A percentile compares a stretch with the other conserved stretches of the same genome.
phyloP scores from a whole-genome alignment of 1,140 invertebrate genomes.

The Aleiodes sp. region DNA sequence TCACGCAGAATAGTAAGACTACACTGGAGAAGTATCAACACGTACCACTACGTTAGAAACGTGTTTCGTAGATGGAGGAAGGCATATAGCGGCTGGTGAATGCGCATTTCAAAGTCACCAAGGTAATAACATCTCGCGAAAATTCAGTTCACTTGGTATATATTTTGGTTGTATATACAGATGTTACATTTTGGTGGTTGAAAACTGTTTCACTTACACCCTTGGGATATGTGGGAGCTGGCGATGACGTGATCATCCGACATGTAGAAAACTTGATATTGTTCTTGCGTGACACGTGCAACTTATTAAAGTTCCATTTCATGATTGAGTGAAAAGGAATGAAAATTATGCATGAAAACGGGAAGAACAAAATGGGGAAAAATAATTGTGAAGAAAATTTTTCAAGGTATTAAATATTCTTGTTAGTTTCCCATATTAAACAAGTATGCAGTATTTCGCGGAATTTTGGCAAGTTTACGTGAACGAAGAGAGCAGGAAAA shows the following conservation, averaged over 20 bases:
- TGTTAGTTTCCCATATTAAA: no score
- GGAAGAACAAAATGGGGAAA: no score
- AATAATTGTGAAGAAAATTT: no score
- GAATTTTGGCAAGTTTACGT: no score
- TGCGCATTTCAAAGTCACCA: slow-evolving; percentile 33
- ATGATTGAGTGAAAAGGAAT: no score
- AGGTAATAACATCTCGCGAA: slow-evolving; percentile 28
- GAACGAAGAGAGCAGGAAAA: no score
- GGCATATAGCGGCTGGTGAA: slow-evolving; percentile 3
- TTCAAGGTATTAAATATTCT: no score
- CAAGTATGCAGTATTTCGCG: no score
- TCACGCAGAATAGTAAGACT: not conserved
- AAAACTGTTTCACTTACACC: slow-evolving; percentile 11
- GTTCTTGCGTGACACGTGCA: no score
- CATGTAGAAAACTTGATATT: not conserved
- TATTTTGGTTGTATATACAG: slow-evolving; percentile 9
- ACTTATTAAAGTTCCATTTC: no score
- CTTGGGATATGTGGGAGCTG: not conserved
- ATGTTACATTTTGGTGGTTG: slow-evolving; percentile 4
- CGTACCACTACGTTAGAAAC: slow-evolving; percentile 17
- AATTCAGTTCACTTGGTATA: slow-evolving; percentile 17
- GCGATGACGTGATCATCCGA: not conserved
- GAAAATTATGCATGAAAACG: no score
- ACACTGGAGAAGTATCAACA: slow-evolving; percentile 9
- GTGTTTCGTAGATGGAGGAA: slow-evolving; percentile 20